These are phyloP conservation scores for Autographa pulchrina DNA, from an alignment of 2,888 invertebrate genomes.

Conservation along the genomic window DNA sequence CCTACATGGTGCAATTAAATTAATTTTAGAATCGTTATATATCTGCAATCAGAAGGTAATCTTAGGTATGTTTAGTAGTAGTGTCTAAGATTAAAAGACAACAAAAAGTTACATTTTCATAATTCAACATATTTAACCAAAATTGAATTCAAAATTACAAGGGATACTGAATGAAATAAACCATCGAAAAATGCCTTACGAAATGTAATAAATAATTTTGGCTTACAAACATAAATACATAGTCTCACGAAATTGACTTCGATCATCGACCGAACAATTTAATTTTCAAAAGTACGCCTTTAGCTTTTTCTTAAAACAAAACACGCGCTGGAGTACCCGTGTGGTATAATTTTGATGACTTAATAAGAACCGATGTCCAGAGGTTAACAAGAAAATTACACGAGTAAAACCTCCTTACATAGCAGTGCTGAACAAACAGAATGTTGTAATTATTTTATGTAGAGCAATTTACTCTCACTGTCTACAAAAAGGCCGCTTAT, in stretches of 20 bases:
- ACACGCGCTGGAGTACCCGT: constrained; percentile 58
- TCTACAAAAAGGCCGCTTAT: constrained; percentile 63
- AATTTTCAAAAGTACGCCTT: constrained; percentile 48
- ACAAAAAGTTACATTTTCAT: not conserved
- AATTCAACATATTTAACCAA: not conserved
- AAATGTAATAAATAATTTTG: constrained; percentile 4
- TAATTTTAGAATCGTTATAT: no score
- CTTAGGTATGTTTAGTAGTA: no score
- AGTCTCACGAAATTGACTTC: constrained; percentile 18
- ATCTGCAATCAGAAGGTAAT: no score
- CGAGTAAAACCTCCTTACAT: constrained; percentile 64
- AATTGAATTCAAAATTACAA: not conserved
- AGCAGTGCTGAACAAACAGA: constrained; percentile 69
- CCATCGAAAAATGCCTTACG: not conserved
- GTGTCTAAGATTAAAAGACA: not conserved
- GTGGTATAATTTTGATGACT: constrained; percentile 78
- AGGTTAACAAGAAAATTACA: constrained; percentile 78
- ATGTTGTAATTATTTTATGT: constrained; percentile 75
- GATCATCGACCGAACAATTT: constrained; percentile 44
- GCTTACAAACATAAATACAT: constrained; percentile 24
- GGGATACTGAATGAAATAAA: not conserved
- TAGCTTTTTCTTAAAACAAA: constrained; percentile 55
- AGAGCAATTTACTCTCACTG: constrained; percentile 67
- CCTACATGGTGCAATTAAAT: no score
- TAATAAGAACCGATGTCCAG: constrained; percentile 76